These are phyloP conservation scores for Scomberomorus guttatus DNA, from an alignment of 2,797 vertebrate species.

Conservation along the genomic window DNA sequence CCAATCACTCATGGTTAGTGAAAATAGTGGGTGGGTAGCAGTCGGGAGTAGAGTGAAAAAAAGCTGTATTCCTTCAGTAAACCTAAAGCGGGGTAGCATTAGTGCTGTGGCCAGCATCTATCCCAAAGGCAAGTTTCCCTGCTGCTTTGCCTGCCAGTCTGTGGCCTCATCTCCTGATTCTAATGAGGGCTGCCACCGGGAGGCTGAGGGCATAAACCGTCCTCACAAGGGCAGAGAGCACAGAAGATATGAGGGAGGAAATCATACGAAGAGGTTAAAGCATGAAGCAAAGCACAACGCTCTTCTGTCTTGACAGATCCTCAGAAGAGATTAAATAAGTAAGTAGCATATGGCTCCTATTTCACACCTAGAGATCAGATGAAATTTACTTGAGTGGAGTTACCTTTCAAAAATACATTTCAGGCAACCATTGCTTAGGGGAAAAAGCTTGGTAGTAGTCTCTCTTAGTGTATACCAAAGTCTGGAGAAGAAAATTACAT, in stretches of 20 bases:
- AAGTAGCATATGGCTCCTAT: conserved; percentile 25
- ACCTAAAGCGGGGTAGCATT: conserved; percentile 47
- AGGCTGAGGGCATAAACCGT: conserved; percentile 68
- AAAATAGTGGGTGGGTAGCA: conserved; percentile 59
- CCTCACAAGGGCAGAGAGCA: conserved; percentile 75
- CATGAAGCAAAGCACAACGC: conserved; percentile 67
- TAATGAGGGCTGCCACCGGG: conserved; percentile 69
- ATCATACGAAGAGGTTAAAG: conserved; percentile 42
- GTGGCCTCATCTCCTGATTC: conserved; percentile 65
- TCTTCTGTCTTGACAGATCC: conserved; percentile 47
- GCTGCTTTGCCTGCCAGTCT: conserved; percentile 60
- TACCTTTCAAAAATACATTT: conserved; percentile 42
- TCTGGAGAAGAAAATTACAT: conserved; percentile 26
- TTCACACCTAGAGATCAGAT: conserved; percentile 21
- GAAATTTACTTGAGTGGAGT: neutral
- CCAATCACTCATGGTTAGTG: conserved; percentile 81
- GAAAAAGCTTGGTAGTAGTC: conserved; percentile 24
- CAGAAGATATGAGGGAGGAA: conserved; percentile 40
- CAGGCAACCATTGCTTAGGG: neutral
- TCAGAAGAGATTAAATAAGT: conserved; percentile 40
- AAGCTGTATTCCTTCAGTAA: conserved; percentile 57
- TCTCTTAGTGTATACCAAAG: conserved; percentile 17
- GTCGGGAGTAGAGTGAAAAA: conserved; percentile 31
- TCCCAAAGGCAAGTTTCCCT: conserved; percentile 68
- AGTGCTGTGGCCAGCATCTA: conserved; percentile 45